Base-by-base conservation (phyloP, 2,113 vertebrate species). In the Neomonachus schauinslandi region DNA sequence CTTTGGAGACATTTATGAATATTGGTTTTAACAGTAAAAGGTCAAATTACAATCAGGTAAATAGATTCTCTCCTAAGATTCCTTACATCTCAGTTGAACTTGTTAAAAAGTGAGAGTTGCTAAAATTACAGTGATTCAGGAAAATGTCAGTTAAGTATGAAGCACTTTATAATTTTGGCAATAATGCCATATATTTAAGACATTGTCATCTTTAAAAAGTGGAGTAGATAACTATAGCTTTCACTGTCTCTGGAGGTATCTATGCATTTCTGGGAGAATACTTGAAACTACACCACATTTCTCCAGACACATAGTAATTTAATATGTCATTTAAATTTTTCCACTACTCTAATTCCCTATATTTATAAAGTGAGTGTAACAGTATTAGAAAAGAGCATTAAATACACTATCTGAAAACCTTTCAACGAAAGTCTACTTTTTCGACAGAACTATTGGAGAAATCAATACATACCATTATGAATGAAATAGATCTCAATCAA, bases 101-200 rank as follows among this genome's bases (percentile, higher is more conserved):
- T n/a, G 18, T 84, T 81, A 77, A 74, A 22, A 46, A 63, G 57
- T 67, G 80, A 85, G 28, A 61, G 39, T 53, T 91, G 31, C 57
- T 79, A 81, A 89, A 97, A 91, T 85, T 65, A 89, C 67, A 92
- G 19, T 69, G 55, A 91, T 89, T 89, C 59, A 91, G 42, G 61
- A 86, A 88, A 89, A 89, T 53, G 57, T 91, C 71, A 82, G 31
- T 88, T 91, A 83, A 65, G 18, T 8, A 14, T 92, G 84, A 88
- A 88, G 15, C 7, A 28, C 57, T 89, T 95, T 49, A 39, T 22
- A 94, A 83, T 89, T 92, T 95, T 82, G 67, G 59, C 65, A 89
- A 95, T 80, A 97, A 74, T 22, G 33, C 13, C n/a, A 36, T 46
- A 28, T 74, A 69, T 72, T 92, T 93, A 89, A 92, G 53, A 61